Conservation (phyloP, 2,888 invertebrate genomes). For the Scaptomyza parva region DNA sequence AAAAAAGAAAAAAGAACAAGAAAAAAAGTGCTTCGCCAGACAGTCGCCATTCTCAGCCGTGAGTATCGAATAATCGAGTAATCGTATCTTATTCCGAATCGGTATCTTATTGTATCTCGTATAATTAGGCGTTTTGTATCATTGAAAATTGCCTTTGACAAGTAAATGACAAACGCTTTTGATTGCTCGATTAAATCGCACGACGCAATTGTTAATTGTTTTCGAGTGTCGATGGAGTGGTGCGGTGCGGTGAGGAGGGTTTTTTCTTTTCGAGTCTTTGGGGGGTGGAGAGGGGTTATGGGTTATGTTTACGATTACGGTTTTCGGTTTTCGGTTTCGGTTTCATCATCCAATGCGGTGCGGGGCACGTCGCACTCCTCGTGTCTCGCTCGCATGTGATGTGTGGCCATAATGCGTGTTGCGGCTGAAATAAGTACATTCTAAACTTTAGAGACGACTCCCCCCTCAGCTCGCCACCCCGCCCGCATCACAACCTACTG, state of each 20-base stretch:
- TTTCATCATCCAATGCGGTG: conserved; percentile 57
- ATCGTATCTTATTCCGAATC: conserved; percentile 15
- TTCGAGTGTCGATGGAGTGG: neutral
- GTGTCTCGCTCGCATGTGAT: conserved; percentile 58
- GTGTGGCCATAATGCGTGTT: conserved; percentile 76
- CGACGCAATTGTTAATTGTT: conserved; percentile 72
- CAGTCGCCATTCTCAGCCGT: conserved; percentile 36
- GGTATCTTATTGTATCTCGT: too few relatives aligned
- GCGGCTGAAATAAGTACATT: conserved; percentile 70
- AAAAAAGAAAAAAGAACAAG: too few relatives aligned
- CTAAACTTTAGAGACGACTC: conserved; percentile 56
- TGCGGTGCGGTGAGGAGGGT: neutral
- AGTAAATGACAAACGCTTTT: conserved; percentile 75
- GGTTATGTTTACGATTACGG: conserved; percentile 8
- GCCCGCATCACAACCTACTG: neutral
- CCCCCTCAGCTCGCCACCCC: neutral
- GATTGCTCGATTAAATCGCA: conserved; percentile 77
- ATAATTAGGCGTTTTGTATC: conserved; percentile 69
- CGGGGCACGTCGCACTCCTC: conserved; percentile 51
- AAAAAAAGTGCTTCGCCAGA: conserved; percentile 36
- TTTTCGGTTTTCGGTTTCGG: conserved; percentile 32
- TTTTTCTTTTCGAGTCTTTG: neutral
- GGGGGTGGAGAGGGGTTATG: conserved; percentile 7
- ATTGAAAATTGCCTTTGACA: conserved; percentile 73
- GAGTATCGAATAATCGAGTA: conserved; percentile 14